Conservation (phyloP, 2,888 invertebrate genomes). For the Polydesmus complanatus region DNA sequence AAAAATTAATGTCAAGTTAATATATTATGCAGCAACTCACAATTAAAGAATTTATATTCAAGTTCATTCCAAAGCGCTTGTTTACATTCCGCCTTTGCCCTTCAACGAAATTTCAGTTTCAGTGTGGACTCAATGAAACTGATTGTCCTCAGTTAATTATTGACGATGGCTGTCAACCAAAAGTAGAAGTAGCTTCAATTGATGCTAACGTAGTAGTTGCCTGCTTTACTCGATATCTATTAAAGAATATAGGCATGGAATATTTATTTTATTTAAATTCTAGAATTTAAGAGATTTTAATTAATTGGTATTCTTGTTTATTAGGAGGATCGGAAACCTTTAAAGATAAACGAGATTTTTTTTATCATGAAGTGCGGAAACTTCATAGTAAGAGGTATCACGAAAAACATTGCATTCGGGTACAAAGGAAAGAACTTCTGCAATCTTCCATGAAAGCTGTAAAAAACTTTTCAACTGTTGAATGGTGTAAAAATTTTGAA, state of each 20-base stretch:
- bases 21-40: slow-evolving; percentile 49
- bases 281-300: no score
- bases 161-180: slow-evolving; percentile 82
- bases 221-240: slow-evolving; percentile 75
- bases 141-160: slow-evolving; percentile 54
- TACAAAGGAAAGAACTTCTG: slow-evolving; percentile 62
- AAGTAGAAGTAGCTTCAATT: slow-evolving; percentile 63
- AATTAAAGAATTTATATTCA: slow-evolving; percentile 81
- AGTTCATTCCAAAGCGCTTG: slow-evolving; percentile 81
- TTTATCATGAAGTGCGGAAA: slow-evolving; percentile 66
- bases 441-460: slow-evolving; percentile 74
- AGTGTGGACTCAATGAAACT: slow-evolving; percentile 25
- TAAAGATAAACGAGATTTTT: slow-evolving; percentile 55
- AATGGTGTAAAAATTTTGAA: slow-evolving; percentile 92
- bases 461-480: slow-evolving; percentile 66
- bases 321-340: slow-evolving; percentile 80
- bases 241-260: slow-evolving; percentile 87
- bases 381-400: slow-evolving; percentile 76
- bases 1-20: not conserved
- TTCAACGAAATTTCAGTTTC: slow-evolving; percentile 61
- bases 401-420: slow-evolving; percentile 68
- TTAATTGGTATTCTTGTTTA: no score
- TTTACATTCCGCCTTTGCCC: slow-evolving; percentile 85
- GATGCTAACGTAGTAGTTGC: slow-evolving; percentile 84
- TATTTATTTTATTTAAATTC: no score